Conservation (phyloP, 2,888 invertebrate genomes). For the Cosmia trapezina region DNA sequence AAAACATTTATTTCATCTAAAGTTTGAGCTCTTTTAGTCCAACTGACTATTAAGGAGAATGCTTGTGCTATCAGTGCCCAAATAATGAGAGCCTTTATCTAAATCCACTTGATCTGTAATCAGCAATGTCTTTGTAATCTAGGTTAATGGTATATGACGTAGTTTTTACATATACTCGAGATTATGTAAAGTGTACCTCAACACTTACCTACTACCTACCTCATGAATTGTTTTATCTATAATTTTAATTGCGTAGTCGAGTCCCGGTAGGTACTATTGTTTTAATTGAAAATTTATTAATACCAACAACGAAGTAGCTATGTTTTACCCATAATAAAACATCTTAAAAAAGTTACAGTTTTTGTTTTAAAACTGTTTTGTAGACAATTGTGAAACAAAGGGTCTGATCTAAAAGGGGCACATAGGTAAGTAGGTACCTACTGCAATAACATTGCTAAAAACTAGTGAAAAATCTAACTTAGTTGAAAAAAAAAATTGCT, state of each 20-base stretch:
- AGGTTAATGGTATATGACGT: too few relatives aligned
- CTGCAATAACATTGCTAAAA: neutral
- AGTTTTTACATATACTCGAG: too few relatives aligned
- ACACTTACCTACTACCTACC: too few relatives aligned
- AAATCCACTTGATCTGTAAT: conserved; percentile 25
- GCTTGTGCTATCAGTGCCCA: conserved; percentile 13
- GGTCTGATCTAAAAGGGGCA: neutral
- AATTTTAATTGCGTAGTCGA: too few relatives aligned
- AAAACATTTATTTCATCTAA: neutral
- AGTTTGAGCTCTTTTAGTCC: neutral
- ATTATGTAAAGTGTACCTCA: too few relatives aligned
- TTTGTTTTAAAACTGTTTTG: too few relatives aligned
- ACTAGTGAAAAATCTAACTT: neutral
- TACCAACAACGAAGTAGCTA: too few relatives aligned
- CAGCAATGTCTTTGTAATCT: conserved; percentile 11
- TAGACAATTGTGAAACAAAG: neutral
- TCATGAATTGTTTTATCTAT: too few relatives aligned
- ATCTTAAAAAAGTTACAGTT: neutral
- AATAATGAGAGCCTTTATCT: conserved; percentile 38
- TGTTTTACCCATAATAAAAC: too few relatives aligned
- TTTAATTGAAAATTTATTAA: too few relatives aligned
- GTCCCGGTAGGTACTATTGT: too few relatives aligned
- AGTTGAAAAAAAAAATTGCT: neutral
- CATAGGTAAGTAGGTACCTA: too few relatives aligned
- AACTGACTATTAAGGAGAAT: neutral